Conservation (phyloP, 2,797 vertebrate genomes). For the Enteromius trimaculatus region DNA sequence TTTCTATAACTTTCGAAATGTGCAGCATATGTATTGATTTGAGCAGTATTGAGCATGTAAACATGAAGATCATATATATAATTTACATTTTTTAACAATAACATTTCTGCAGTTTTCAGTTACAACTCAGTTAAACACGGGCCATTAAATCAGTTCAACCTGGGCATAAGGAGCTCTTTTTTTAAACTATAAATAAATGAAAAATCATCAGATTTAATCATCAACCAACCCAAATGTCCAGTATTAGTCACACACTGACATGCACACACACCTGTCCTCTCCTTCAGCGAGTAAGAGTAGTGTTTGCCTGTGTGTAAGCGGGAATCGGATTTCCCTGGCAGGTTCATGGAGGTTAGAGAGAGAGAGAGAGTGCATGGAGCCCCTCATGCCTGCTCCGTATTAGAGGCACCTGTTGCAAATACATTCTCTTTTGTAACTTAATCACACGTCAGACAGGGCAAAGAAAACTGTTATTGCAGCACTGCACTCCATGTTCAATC, state of each 20-base stretch:
- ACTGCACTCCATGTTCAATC: conserved; percentile 72
- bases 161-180: not conserved
- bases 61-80: not conserved
- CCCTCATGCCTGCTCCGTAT: conserved; percentile 73
- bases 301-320: conserved; percentile 72
- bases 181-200: not conserved
- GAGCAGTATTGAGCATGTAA: not conserved
- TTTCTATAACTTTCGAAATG: not conserved
- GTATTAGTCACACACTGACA: conserved; percentile 16
- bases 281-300: conserved; percentile 58
- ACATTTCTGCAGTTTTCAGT: not conserved
- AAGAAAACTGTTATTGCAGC: conserved; percentile 80
- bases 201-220: conserved; percentile 6
- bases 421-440: conserved; percentile 79
- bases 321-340: conserved; percentile 78
- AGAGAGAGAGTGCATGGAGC: conserved; percentile 72
- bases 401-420: conserved; percentile 81
- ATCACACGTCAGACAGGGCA: conserved; percentile 76
- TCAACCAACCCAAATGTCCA: not conserved
- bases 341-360: conserved; percentile 77
- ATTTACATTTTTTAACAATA: not conserved
- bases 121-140: not conserved
- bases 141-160: not conserved
- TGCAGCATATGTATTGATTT: not conserved
- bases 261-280: conserved; percentile 32